Evolutionary conservation across 2,888 invertebrate species (phyloP), one percentile per base, ranked within the genome.

Genomic region (Reticulitermes lucifugus): DNA sequence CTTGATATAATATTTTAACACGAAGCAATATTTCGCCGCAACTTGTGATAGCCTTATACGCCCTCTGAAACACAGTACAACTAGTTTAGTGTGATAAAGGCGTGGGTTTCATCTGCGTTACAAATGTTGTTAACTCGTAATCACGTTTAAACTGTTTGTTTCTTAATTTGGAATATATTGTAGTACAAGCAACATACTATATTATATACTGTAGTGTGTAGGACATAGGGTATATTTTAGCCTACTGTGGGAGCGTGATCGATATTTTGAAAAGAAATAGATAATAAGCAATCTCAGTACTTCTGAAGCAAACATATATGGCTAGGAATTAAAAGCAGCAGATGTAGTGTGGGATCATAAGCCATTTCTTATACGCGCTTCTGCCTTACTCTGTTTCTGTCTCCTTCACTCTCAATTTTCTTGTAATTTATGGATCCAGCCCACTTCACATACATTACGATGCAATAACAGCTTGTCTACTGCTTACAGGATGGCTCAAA

Each of bases 401-500:
- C 65, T 70, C 70, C 46, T 29, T 59, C 22, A n/a, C 59, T 70
- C 70, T 81, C 81, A 81, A 81, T 81, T 81, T 81, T 70, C 81
- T 70, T 25, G 70, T 81, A 81, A 81, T 81, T 81, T 81, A 81
- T 81, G 81, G 81, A 81, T 70, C 81, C 81, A 70, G 81, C 81
- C 81, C 81, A 81, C 81, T 70, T 65, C 81, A 70, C 70, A 81
- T 81, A 81, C 81, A 81, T 81, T 81, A 81, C 65, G 21, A 43
- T 70, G 81, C 81, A 81, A 81, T 81, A 81, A 81, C 81, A 70
- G 81, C 81, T 81, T 81, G 81, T 81, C 81, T 81, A 46, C 70
- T n/a, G 81, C 59, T 59, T 79, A 77, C 77, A 77, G 77, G 46
- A 46, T n/a, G 18, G 77, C n/a, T 77, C 77, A n/a, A 77, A 77